phyloP scores from a whole-genome alignment of 2,113 vertebrate species.

The Myanophis thanlyinensis region DNA sequence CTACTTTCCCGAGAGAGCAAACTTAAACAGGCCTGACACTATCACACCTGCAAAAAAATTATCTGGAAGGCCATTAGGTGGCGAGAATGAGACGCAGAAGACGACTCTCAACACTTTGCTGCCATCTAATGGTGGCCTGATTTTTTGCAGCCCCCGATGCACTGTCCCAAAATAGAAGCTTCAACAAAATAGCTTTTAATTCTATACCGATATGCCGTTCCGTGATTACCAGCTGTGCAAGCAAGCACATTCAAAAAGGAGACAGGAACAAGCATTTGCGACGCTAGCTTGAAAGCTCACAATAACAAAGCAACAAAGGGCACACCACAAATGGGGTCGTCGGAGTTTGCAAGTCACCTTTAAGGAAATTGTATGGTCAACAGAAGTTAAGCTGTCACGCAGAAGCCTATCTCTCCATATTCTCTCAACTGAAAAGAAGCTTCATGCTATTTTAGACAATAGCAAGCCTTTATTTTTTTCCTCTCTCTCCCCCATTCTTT shows the following conservation, averaged over 20 bases:
- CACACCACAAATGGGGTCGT: neutral
- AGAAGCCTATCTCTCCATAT: constrained; percentile 18
- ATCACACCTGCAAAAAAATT: neutral
- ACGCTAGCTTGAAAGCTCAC: constrained; percentile 46
- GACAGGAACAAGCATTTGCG: constrained; percentile 31
- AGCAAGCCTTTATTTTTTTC: constrained; percentile 36
- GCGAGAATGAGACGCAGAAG: neutral
- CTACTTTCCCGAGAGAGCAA: too few relatives aligned
- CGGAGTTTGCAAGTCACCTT: neutral
- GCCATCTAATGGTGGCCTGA: neutral
- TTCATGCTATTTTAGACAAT: constrained; percentile 12
- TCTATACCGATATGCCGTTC: neutral
- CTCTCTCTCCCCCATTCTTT: neutral
- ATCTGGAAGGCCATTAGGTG: neutral
- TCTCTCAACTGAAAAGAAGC: neutral
- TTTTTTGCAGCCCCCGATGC: neutral
- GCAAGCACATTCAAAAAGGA: constrained; percentile 28
- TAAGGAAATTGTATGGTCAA: neutral
- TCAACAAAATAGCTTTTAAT: neutral
- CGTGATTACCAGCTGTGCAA: constrained; percentile 15
- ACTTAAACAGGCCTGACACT: too few relatives aligned
- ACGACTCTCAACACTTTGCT: neutral
- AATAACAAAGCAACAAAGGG: constrained; percentile 24
- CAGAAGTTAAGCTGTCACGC: constrained; percentile 21
- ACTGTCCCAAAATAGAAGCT: neutral